These are phyloP conservation scores for Sus cebifrons DNA, from an alignment of 2,797 vertebrate species.

Conservation along the genomic window DNA sequence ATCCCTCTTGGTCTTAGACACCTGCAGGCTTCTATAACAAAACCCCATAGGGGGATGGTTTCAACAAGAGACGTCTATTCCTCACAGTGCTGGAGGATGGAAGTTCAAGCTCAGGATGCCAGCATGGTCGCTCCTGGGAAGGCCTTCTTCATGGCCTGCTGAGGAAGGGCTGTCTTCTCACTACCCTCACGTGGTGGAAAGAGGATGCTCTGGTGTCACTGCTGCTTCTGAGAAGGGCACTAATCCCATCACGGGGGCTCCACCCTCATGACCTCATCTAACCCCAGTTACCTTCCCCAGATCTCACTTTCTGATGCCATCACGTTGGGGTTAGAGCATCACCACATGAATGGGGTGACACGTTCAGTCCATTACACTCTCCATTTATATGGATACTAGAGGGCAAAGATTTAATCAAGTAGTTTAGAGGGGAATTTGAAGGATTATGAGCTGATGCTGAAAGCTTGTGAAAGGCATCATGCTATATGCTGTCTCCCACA, in stretches of 20 bases:
- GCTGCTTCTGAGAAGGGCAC: background rate
- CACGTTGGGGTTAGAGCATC: background rate
- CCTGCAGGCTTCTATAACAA: background rate
- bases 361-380: background rate
- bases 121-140: accelerated
- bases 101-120: background rate
- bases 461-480: background rate
- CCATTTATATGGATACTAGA: background rate
- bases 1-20: background rate
- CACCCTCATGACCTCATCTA: background rate
- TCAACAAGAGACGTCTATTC: too few relatives aligned
- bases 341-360: too few relatives aligned
- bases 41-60: background rate
- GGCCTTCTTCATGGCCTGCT: background rate
- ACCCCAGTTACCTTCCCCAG: background rate
- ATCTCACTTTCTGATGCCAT: too few relatives aligned
- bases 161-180: background rate
- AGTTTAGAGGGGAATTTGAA: background rate
- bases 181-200: background rate
- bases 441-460: background rate
- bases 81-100: background rate
- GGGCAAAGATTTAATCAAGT: too few relatives aligned
- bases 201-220: background rate
- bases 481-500: accelerated
- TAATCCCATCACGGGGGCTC: background rate